Conservation (phyloP, 2,113 vertebrate species). For the Oreocharis arfaki region DNA sequence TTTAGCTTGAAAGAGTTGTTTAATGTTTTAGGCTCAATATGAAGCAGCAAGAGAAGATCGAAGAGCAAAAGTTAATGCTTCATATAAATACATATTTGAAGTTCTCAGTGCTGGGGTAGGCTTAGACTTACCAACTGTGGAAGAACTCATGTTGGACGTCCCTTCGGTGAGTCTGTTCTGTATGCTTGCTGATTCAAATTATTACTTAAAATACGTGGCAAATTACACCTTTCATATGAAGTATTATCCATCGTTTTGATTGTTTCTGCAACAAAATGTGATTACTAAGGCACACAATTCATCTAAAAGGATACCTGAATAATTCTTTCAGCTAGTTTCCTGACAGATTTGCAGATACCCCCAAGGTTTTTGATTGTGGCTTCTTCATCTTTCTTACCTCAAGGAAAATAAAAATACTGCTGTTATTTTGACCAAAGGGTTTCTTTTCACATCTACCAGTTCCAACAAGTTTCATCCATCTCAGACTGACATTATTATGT, state of each 20-base stretch:
- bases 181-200: not conserved
- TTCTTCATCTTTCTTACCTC: not conserved
- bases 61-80: constrained; percentile 65
- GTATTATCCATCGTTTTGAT: not conserved
- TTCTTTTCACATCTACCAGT: not conserved
- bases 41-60: constrained; percentile 74
- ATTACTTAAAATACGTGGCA: not conserved
- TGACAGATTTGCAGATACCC: not conserved
- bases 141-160: constrained; percentile 81
- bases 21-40: constrained; percentile 68
- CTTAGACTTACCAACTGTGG: constrained; percentile 64
- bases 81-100: constrained; percentile 80
- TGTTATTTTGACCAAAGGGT: not conserved
- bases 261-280: not conserved
- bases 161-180: constrained; percentile 73
- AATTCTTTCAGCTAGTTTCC: not conserved
- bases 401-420: not conserved
- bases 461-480: not conserved
- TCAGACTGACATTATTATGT: not conserved
- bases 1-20: not conserved
- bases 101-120: constrained; percentile 67
- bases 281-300: not conserved
- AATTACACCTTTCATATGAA: not conserved
- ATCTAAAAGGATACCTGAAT: not conserved
- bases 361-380: not conserved